Evolutionary conservation across 2,113 vertebrate genomes (phyloP).

Genomic region (Manacus vitellinus): DNA sequence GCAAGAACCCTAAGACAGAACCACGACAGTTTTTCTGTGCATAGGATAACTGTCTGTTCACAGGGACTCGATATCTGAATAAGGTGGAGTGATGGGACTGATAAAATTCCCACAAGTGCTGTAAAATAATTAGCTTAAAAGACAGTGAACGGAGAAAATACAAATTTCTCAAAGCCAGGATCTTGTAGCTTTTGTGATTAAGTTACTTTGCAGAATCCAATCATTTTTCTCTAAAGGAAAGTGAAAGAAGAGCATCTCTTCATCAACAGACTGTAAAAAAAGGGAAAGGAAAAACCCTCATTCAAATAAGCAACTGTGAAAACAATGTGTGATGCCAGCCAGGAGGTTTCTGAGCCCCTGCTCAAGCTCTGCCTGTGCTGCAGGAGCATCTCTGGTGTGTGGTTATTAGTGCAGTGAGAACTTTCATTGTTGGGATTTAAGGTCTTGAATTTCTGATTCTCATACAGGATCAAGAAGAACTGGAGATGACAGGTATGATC

Average conservation of each 20-base stretch:
- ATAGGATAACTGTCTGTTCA: background rate
- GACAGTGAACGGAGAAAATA: background rate
- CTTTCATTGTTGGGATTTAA: background rate
- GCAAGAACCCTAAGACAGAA: background rate
- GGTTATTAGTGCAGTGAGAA: background rate
- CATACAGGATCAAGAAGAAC: background rate
- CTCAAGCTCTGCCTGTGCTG: background rate
- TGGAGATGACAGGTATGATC: background rate
- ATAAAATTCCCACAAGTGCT: background rate
- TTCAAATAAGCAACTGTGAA: background rate
- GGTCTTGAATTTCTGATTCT: slow-evolving; percentile 2
- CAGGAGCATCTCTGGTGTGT: background rate
- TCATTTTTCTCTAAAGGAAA: background rate
- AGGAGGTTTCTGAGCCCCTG: background rate
- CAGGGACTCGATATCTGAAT: background rate
- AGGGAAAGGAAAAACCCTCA: background rate
- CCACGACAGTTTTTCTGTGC: background rate
- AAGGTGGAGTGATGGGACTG: background rate
- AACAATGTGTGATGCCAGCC: background rate
- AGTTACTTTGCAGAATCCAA: background rate
- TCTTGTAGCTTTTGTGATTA: background rate
- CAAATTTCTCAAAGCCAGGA: background rate
- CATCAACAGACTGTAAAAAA: background rate
- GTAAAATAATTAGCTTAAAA: background rate
- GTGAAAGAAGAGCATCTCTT: background rate